Evolutionary conservation across 2,888 invertebrate species (phyloP), one percentile per base, ranked within the genome.

Genomic region (Oscheius sp.): DNA sequence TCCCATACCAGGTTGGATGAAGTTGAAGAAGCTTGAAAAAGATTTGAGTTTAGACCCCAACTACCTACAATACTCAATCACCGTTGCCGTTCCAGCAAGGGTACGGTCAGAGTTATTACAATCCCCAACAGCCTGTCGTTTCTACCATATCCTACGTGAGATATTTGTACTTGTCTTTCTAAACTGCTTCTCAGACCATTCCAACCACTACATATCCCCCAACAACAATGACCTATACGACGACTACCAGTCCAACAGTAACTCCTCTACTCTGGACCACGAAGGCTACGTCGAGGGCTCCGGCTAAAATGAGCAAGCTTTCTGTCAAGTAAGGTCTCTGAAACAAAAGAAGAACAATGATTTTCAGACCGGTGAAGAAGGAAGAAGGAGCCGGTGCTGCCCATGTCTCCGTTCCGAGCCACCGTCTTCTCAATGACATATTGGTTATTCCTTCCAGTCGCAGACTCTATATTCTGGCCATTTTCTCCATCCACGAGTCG

Each of bases 391-490:
- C 47, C 29, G 55, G 21, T 21, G 66, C 82, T 10, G 84, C 82
- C 10, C 81, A 80, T 70, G 71, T 85, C 11, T 79, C 83, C 2
- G 86, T 86, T 5, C 78, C 84, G 1, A 80, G 80, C 62, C 85
- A 86, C 73, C 85, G 87, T 13, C 79, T 87, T 37, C 76, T 86
- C 33, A 84, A 87, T 62, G 87, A 87, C 62, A 82, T 87, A 48
- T 72, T 87, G 10, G 84, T 87, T 10, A 81, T 87, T 72, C 84
- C 84, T 9, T 85, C 86, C 2, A 77, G 80, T n/a, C 63, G 86
- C 37, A 73, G 82, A 53, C 77, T 86, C 21, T 86, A 86, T 68
- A 76, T 86, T 71, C 73, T 86, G 53, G 84, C 80, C 9, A 79
- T 86, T 65, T 70, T 85, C 13, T 83, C 85, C 3, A 83, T 86